phyloP scores from a whole-genome alignment of 2,888 invertebrate genomes.

The Uloborus plumipes region DNA sequence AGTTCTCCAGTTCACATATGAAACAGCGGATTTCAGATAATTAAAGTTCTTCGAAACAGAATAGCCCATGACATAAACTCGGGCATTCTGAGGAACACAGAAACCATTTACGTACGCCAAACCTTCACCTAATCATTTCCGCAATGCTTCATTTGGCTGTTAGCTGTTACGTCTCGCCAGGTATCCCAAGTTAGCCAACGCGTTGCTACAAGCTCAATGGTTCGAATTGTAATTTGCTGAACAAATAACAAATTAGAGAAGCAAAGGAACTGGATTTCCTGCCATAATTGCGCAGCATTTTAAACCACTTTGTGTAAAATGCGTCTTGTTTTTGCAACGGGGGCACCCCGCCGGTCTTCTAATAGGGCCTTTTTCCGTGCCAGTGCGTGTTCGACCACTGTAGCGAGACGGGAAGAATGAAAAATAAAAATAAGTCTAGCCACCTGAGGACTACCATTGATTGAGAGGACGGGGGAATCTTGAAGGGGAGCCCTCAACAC shows the following conservation, averaged over 20 bases:
- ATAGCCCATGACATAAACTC: background rate
- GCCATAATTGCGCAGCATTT: constrained; percentile 37
- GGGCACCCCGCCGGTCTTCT: constrained; percentile 33
- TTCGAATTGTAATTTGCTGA: constrained; percentile 37
- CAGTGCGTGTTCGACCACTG: constrained; percentile 50
- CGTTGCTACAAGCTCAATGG: constrained; percentile 19
- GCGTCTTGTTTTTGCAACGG: constrained; percentile 8
- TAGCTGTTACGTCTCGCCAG: no score
- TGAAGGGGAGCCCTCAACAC: constrained; percentile 58
- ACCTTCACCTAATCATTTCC: no score
- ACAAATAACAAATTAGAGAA: constrained; percentile 39
- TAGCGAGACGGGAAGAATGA: constrained; percentile 30
- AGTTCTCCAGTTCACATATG: background rate
- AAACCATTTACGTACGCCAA: no score
- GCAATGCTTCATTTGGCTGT: no score
- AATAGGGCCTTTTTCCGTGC: constrained; percentile 45
- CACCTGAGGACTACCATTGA: constrained; percentile 56
- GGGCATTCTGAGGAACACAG: no score
- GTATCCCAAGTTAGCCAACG: background rate
- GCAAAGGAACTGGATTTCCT: constrained; percentile 15
- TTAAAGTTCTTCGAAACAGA: background rate
- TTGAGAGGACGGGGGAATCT: constrained; percentile 37
- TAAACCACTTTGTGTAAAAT: constrained; percentile 15
- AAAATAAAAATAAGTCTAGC: constrained; percentile 41
- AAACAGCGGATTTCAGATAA: background rate